phyloP scores from a whole-genome alignment of 1,140 invertebrate species.

The Pentalonia nigronervosa region DNA sequence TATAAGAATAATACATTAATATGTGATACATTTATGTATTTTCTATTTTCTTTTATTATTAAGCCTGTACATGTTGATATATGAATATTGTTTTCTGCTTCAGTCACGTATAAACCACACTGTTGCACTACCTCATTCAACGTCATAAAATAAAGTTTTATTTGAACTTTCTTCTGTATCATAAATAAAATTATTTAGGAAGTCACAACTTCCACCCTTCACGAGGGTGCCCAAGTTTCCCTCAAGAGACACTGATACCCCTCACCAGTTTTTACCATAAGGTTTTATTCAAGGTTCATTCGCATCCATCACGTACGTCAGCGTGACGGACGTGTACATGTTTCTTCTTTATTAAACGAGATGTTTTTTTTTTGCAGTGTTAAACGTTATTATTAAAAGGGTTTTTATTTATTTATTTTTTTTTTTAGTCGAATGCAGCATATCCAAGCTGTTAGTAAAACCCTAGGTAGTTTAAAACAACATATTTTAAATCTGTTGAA shows the following conservation, averaged over 20 bases:
- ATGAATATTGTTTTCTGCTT: conserved; percentile 37
- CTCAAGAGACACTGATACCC: conserved; percentile 15
- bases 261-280: neutral
- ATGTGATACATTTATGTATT: neutral
- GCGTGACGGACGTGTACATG: conserved; percentile 17
- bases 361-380: conserved; percentile 25
- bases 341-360: conserved; percentile 44
- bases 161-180: conserved; percentile 37
- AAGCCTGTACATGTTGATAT: conserved; percentile 31
- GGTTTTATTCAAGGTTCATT: conserved; percentile 40
- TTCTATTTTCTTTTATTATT: neutral
- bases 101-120: conserved; percentile 15
- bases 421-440: neutral
- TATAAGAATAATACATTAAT: neutral
- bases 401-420: conserved; percentile 2
- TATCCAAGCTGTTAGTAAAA: neutral
- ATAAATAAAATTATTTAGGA: conserved; percentile 53
- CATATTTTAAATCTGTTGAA: neutral
- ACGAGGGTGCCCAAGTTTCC: neutral
- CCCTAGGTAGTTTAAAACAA: neutral
- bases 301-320: conserved; percentile 52
- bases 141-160: conserved; percentile 48
- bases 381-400: conserved; percentile 40
- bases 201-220: conserved; percentile 12
- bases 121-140: conserved; percentile 8